phyloP scores from a whole-genome alignment of 2,888 invertebrate genomes.

The Agriopis marginaria region DNA sequence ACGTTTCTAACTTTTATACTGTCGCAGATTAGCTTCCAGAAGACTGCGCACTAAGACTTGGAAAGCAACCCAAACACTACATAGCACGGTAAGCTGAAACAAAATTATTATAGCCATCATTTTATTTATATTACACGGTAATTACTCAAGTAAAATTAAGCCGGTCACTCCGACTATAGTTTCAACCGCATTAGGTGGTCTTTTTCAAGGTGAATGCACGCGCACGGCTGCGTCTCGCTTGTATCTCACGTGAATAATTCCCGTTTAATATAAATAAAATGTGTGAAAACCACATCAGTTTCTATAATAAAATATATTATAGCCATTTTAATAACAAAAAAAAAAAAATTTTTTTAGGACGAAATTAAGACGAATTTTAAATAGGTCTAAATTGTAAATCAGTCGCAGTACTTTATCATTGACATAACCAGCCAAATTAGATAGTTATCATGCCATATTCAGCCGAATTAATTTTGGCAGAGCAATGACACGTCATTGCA shows the following conservation, averaged over 20 bases:
- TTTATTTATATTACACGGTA: too few relatives aligned
- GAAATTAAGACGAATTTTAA: neutral
- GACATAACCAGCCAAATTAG: neutral
- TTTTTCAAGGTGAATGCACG: too few relatives aligned
- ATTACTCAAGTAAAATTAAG: too few relatives aligned
- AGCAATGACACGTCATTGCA: too few relatives aligned
- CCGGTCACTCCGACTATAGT: too few relatives aligned
- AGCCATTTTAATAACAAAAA: slow-evolving; percentile 4
- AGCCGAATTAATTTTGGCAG: neutral
- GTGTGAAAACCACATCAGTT: too few relatives aligned
- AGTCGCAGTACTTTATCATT: neutral
- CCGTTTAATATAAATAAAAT: too few relatives aligned
- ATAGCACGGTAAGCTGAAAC: slow-evolving; percentile 11
- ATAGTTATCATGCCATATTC: neutral
- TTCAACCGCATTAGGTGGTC: too few relatives aligned
- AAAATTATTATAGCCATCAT: slow-evolving; percentile 19
- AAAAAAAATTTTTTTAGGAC: neutral
- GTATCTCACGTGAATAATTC: too few relatives aligned
- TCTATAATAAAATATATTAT: too few relatives aligned
- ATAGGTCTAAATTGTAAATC: neutral
- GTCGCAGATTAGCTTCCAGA: slow-evolving; percentile 14
- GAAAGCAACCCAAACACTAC: slow-evolving; percentile 52
- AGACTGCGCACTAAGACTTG: slow-evolving; percentile 48
- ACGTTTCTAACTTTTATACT: slow-evolving; percentile 26
- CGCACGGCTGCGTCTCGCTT: too few relatives aligned